Evolutionary conservation across 37 sponge, comb jelly and placozoan genomes (phyloP).

Genomic region (Bolinopsis microptera): DNA sequence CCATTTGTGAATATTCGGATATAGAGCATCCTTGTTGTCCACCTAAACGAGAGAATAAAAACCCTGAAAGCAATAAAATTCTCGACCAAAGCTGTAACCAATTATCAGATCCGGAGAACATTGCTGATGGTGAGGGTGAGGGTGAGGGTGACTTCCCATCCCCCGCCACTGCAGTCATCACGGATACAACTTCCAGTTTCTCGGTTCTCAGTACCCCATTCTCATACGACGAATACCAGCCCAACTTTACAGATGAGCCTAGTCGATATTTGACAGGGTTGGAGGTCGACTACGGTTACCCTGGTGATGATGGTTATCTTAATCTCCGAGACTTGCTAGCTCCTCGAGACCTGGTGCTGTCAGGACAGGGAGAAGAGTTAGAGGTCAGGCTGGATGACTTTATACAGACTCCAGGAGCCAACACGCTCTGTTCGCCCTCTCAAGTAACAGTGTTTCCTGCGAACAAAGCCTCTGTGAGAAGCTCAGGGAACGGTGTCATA

Average conservation of each 20-base stretch:
- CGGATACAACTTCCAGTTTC: not conserved
- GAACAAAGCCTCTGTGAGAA: not conserved
- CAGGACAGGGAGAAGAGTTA: not conserved
- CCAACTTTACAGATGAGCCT: not conserved
- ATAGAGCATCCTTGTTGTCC: not conserved
- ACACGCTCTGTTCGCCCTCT: not conserved
- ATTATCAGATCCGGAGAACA: not conserved
- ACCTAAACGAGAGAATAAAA: not conserved
- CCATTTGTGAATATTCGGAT: not conserved
- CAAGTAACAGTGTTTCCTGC: not conserved
- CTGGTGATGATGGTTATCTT: not conserved
- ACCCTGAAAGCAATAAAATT: not conserved
- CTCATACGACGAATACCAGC: not conserved
- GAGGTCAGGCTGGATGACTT: not conserved
- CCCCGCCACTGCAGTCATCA: not conserved
- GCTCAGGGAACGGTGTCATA: not conserved
- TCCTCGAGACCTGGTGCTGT: not conserved
- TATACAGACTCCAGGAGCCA: not conserved
- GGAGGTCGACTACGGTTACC: not conserved
- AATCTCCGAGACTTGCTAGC: not conserved
- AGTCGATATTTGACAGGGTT: not conserved
- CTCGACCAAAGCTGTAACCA: not conserved
- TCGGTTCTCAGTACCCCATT: slow-evolving; percentile 25
- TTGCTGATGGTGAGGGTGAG: not conserved
- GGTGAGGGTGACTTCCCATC: not conserved